These are phyloP conservation scores for Alsophila aescularia DNA, from an alignment of 2,888 invertebrate genomes.

Conservation along the genomic window DNA sequence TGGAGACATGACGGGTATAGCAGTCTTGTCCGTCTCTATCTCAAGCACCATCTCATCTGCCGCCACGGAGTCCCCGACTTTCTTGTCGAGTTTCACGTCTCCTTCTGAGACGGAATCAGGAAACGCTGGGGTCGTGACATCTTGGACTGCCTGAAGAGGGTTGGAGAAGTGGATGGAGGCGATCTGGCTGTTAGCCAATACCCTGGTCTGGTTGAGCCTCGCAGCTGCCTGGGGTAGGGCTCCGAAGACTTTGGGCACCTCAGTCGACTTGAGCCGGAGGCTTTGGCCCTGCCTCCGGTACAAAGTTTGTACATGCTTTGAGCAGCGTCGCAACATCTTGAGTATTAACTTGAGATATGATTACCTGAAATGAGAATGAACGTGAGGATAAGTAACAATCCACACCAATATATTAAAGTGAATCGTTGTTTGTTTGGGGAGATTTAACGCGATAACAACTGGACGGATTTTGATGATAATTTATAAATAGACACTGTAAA, in stretches of 20 bases:
- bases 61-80: conserved; percentile 93
- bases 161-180: conserved; percentile 71
- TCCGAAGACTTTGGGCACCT: conserved; percentile 65
- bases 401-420: not conserved
- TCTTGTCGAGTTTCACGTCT: conserved; percentile 93
- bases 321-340: conserved; percentile 79
- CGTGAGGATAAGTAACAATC: not conserved
- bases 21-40: conserved; percentile 99
- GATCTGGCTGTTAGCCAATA: conserved; percentile 61
- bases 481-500: too few relatives aligned
- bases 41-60: conserved; percentile 98
- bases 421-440: too few relatives aligned
- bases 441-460: too few relatives aligned
- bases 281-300: conserved; percentile 77
- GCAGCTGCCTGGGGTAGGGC: conserved; percentile 53
- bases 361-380: conserved; percentile 54
- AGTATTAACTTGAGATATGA: conserved; percentile 42
- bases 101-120: conserved; percentile 99
- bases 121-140: conserved; percentile 95
- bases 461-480: too few relatives aligned
- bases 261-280: conserved; percentile 67
- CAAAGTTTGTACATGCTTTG: conserved; percentile 74
- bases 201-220: conserved; percentile 51
- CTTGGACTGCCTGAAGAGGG: conserved; percentile 78
- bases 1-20: conserved; percentile 90